A percentile compares a stretch with the other conserved stretches of the same genome.
These are phyloP conservation scores for Drosophila kanekoi DNA, from an alignment of 2,888 invertebrate species.

Conservation along the genomic window DNA sequence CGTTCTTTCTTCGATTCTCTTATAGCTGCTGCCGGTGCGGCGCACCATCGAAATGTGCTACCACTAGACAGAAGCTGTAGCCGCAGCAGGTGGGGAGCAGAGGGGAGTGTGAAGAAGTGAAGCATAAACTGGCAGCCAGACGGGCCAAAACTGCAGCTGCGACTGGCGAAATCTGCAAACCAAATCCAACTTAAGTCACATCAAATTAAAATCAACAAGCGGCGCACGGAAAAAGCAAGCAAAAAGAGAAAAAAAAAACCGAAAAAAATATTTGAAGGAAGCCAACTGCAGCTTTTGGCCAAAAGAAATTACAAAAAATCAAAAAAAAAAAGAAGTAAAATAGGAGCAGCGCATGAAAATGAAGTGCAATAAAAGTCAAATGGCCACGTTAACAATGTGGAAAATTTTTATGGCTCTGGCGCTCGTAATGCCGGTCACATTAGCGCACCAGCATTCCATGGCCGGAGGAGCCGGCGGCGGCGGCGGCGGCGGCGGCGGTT, in stretches of 20 bases:
- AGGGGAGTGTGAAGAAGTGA: constrained; percentile 30
- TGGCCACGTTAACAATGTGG: constrained; percentile 84
- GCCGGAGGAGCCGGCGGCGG: constrained; percentile 55
- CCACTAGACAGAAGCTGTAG: constrained; percentile 39
- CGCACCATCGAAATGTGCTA: constrained; percentile 62
- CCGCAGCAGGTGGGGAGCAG: constrained; percentile 25
- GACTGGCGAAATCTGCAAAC: constrained; percentile 69
- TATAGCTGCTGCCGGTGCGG: constrained; percentile 49
- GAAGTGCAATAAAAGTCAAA: constrained; percentile 85
- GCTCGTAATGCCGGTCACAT: constrained; percentile 74
- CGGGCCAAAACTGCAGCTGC: constrained; percentile 50
- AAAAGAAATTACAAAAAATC: constrained; percentile 39
- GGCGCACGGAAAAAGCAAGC: constrained; percentile 37
- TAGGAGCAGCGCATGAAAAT: constrained; percentile 65
- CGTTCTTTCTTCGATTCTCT: constrained; percentile 24
- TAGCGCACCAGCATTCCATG: constrained; percentile 80
- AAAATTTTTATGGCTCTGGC: constrained; percentile 82
- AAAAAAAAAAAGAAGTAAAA: constrained; percentile 7
- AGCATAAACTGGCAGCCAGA: constrained; percentile 38
- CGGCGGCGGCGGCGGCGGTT: constrained; percentile 48
- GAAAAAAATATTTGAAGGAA: constrained; percentile 14
- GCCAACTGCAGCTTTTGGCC: constrained; percentile 46
- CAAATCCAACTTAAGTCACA: constrained; percentile 81
- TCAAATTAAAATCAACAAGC: constrained; percentile 81
- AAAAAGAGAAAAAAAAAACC: constrained; percentile 9